phyloP scores from a whole-genome alignment of 2,113 vertebrate genomes.

The Caretta caretta region DNA sequence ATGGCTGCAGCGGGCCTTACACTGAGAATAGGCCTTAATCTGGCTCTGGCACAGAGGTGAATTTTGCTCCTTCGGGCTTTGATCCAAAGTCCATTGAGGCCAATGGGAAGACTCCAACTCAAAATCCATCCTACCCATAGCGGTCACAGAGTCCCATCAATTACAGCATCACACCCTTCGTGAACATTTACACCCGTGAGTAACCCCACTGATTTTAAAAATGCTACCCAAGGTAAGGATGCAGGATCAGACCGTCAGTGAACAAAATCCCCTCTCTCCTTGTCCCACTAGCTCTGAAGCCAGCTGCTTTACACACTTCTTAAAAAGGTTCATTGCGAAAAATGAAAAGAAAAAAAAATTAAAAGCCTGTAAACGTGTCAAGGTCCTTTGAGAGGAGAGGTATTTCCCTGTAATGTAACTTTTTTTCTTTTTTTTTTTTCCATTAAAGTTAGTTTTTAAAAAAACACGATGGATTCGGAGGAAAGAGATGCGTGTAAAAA shows the following conservation, averaged over 20 bases:
- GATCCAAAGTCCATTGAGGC: not conserved
- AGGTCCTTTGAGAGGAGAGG: slow-evolving; percentile 67
- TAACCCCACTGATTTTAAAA: not conserved
- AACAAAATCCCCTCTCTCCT: not conserved
- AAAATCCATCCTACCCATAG: not conserved
- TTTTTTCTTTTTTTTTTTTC: slow-evolving; percentile 30
- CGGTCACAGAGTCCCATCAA: not conserved
- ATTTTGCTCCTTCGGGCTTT: not conserved
- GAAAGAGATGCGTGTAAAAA: slow-evolving; percentile 64
- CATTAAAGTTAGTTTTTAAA: slow-evolving; percentile 68
- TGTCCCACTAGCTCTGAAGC: not conserved
- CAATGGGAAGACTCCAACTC: not conserved
- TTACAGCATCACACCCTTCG: not conserved
- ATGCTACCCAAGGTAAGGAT: not conserved
- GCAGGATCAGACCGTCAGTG: not conserved
- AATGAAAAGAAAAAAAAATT: slow-evolving; percentile 12
- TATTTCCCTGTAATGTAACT: slow-evolving; percentile 60
- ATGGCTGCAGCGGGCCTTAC: not conserved
- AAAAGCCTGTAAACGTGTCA: slow-evolving; percentile 61
- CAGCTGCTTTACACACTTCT: not conserved
- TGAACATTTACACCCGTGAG: not conserved
- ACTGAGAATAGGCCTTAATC: not conserved
- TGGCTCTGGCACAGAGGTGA: not conserved
- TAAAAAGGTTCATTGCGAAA: not conserved
- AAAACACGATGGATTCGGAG: slow-evolving; percentile 46